Percentiles rank a stretch among this genome's conserved stretches.
Conservation (phyloP, 2,888 invertebrate species). For the Platycheirus albimanus region DNA sequence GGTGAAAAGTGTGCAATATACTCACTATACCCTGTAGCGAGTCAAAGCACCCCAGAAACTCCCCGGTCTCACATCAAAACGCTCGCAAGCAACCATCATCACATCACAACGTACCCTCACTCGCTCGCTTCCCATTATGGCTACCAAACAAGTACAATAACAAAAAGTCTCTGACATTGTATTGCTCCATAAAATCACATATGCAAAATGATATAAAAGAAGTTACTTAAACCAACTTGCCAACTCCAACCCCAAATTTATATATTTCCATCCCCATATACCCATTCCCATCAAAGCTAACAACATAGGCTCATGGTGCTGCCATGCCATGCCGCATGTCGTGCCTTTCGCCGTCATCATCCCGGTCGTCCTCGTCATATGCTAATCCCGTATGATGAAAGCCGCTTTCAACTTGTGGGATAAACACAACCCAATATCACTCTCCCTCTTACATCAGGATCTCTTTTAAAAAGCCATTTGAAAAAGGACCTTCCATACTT, state of each 20-base stretch:
- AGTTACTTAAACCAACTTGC: slow-evolving; percentile 61
- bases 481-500: slow-evolving; percentile 33
- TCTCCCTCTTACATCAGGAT: slow-evolving; percentile 15
- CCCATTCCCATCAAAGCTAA: too few relatives aligned
- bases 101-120: too few relatives aligned
- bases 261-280: slow-evolving; percentile 8
- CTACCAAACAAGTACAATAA: slow-evolving; percentile 24
- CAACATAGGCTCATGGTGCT: slow-evolving; percentile 43
- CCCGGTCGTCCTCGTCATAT: slow-evolving; percentile 58
- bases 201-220: slow-evolving; percentile 72
- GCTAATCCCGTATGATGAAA: slow-evolving; percentile 69
- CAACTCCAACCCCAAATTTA: slow-evolving; percentile 7
- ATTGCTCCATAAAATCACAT: slow-evolving; percentile 71
- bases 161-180: slow-evolving; percentile 56
- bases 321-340: too few relatives aligned
- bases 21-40: not conserved
- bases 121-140: slow-evolving; percentile 28
- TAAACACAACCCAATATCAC: slow-evolving; percentile 19
- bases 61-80: slow-evolving; percentile 26
- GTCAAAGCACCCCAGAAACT: slow-evolving; percentile 19
- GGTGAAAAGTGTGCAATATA: slow-evolving; percentile 57
- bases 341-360: slow-evolving; percentile 30
- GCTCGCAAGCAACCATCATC: too few relatives aligned
- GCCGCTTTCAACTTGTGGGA: slow-evolving; percentile 51
- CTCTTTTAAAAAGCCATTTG: slow-evolving; percentile 63